phyloP scores from a whole-genome alignment of 2,797 vertebrate genomes.

The Artibeus lituratus region DNA sequence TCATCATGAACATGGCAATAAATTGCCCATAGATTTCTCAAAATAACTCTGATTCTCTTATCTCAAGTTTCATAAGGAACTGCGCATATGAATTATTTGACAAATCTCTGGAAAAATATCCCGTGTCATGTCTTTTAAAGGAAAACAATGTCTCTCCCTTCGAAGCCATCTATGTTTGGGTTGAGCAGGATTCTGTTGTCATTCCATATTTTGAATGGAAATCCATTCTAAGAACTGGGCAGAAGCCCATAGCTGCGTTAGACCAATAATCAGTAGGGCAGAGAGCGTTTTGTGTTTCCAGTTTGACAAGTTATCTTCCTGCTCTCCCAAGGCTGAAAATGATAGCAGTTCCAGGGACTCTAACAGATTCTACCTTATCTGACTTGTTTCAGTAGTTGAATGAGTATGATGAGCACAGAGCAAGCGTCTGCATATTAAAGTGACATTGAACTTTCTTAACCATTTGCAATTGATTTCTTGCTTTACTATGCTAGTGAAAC shows the following conservation, averaged over 20 bases:
- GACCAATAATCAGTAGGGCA: background rate
- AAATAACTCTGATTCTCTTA: background rate
- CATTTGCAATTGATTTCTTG: background rate
- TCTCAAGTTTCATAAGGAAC: background rate
- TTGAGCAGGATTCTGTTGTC: background rate
- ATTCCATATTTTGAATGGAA: background rate
- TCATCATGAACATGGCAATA: background rate
- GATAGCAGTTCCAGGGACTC: background rate
- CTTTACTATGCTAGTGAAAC: background rate
- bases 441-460: background rate
- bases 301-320: background rate
- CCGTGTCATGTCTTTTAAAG: background rate
- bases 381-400: background rate
- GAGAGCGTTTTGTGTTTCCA: background rate
- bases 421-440: background rate
- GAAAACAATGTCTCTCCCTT: background rate
- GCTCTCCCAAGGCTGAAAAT: background rate
- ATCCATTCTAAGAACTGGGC: background rate
- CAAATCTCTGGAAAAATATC: slow-evolving; percentile 7
- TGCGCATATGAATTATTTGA: background rate
- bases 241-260: background rate
- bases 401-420: background rate
- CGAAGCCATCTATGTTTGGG: background rate
- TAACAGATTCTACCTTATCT: background rate
- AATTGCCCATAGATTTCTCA: background rate